Conservation (phyloP, 2,113 vertebrate species). For the Parus major region DNA sequence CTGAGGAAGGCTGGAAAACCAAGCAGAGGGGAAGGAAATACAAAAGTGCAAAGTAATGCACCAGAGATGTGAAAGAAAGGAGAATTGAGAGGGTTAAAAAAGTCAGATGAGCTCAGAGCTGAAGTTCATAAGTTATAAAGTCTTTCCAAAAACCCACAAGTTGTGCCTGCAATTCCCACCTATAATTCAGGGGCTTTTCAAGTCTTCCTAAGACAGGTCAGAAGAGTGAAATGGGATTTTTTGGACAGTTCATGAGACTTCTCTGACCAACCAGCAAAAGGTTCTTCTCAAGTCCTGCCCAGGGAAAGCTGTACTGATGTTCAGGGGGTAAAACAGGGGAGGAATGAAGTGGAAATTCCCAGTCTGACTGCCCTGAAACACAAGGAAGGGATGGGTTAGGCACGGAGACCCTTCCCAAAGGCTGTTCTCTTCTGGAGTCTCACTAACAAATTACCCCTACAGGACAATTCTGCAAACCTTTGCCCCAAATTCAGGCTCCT, state of each 20-base stretch:
- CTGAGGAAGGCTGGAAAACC: neutral
- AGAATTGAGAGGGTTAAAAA: neutral
- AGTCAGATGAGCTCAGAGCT: neutral
- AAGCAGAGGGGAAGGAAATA: neutral
- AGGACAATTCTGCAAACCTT: neutral
- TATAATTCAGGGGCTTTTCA: neutral
- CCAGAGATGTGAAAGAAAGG: neutral
- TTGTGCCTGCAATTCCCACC: neutral
- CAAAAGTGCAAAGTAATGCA: neutral
- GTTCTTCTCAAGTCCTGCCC: neutral
- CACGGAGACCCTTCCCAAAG: neutral
- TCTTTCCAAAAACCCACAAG: neutral
- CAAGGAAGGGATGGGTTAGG: rapidly evolving
- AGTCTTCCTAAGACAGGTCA: neutral
- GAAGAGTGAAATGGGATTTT: neutral
- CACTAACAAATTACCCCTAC: neutral
- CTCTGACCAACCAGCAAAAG: neutral
- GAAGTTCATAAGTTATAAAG: neutral
- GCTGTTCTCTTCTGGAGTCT: neutral
- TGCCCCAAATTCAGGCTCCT: neutral
- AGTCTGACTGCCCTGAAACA: neutral
- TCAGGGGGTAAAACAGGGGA: neutral
- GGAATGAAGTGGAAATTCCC: neutral
- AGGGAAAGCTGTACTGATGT: neutral
- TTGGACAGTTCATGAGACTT: neutral